Percentiles rank a stretch among this genome's conserved stretches.
phyloP scores from a whole-genome alignment of 2,797 vertebrate genomes.

The Malacoctenus gilli region DNA sequence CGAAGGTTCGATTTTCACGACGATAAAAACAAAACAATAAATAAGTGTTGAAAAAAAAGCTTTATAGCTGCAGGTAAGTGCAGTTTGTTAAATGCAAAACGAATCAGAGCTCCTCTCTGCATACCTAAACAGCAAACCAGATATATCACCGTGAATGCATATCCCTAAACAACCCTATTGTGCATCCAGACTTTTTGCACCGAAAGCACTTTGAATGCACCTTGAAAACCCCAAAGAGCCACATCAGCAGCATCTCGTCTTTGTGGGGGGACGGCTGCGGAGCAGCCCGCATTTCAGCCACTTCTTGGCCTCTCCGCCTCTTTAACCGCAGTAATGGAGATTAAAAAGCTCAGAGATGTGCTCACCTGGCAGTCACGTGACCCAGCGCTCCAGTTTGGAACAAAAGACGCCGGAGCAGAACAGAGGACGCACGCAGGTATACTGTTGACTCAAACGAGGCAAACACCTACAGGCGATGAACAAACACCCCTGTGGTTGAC shows the following conservation, averaged over 20 bases:
- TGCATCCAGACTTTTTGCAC: slow-evolving; percentile 48
- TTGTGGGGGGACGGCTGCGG: slow-evolving; percentile 53
- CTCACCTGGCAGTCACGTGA: slow-evolving; percentile 61
- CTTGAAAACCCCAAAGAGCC: slow-evolving; percentile 58
- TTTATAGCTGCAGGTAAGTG: neutral
- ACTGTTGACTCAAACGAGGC: slow-evolving; percentile 53
- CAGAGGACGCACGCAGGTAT: slow-evolving; percentile 27
- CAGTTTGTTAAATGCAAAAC: neutral
- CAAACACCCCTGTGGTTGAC: slow-evolving; percentile 24
- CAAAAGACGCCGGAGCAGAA: slow-evolving; percentile 32
- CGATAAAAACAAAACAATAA: neutral
- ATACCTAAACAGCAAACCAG: slow-evolving; percentile 31
- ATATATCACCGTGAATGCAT: slow-evolving; percentile 36
- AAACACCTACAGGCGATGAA: slow-evolving; percentile 51
- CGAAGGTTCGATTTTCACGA: neutral
- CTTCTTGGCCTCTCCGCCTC: slow-evolving; percentile 34
- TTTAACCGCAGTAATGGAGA: slow-evolving; percentile 51
- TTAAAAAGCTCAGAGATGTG: slow-evolving; percentile 64
- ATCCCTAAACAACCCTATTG: slow-evolving; percentile 46
- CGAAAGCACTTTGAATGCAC: slow-evolving; percentile 64
- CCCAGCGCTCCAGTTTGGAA: slow-evolving; percentile 19
- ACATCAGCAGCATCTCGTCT: slow-evolving; percentile 69
- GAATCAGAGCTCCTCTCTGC: slow-evolving; percentile 11
- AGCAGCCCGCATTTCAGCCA: slow-evolving; percentile 48
- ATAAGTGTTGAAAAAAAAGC: neutral